Percentiles rank a stretch among this genome's conserved stretches.
These are phyloP conservation scores for Xerus rutilus DNA, from an alignment of 2,797 vertebrate species.

Conservation along the genomic window DNA sequence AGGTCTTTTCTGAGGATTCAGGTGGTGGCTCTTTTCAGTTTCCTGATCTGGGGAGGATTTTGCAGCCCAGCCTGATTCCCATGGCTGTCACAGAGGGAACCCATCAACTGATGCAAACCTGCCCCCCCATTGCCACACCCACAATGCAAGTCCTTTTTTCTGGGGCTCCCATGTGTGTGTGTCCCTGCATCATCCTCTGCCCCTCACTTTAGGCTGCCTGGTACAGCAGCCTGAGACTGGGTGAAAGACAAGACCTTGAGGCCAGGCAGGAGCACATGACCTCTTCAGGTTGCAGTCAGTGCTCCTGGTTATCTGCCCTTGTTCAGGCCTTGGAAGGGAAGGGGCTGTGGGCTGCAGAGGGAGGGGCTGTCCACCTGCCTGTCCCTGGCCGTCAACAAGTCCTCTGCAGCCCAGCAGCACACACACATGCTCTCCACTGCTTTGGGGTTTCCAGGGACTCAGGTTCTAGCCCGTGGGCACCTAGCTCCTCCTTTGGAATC, in stretches of 20 bases:
- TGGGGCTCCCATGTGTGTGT: not conserved
- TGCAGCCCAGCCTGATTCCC: not conserved
- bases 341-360: not conserved
- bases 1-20: not conserved
- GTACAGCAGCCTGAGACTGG: not conserved
- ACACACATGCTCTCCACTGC: not conserved
- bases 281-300: not conserved
- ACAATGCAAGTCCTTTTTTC: not conserved
- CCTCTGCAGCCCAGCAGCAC: not conserved
- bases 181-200: not conserved
- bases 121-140: not conserved
- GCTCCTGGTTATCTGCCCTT: not conserved
- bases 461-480: not conserved
- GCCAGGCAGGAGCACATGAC: not conserved
- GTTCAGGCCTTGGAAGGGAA: not conserved
- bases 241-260: not conserved
- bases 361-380: not conserved
- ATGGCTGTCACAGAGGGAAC: not conserved
- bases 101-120: not conserved
- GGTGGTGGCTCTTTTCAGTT: not conserved
- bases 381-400: not conserved
- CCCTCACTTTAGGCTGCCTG: not conserved
- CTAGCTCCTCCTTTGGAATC: not conserved
- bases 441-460: not conserved
- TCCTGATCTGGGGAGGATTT: not conserved